Base-by-base conservation (phyloP, 2,888 invertebrate species). In the Chrysolina haemoptera region DNA sequence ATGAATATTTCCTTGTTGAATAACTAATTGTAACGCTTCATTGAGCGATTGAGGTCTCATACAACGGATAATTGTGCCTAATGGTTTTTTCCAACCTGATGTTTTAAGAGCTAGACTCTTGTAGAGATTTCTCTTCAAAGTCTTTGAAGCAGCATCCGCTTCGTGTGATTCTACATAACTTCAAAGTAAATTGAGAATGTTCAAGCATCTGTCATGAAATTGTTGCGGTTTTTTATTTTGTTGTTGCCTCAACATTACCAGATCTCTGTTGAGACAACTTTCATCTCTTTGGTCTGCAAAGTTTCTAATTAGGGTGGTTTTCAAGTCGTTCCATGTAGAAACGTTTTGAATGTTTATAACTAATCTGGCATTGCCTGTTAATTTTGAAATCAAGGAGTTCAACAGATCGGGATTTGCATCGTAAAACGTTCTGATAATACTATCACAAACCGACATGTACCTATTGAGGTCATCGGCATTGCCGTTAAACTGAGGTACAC, bases 201-300 rank as follows among this genome's bases (percentile, higher is more conserved):
- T 43, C 50, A 74, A 46, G 55, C 59, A 62, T 41, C 70, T 55
- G 27, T 79, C 75, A 59, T 71, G 74, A 63, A 77, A 79, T 71
- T 79, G 67, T 73, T 78, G 75, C n/a, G 76, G 76, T 43, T 64
- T 75, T 69, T 77, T 78, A 48, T 74, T 62, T 22, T 55, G 22
- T 64, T 48, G 40, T 73, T 79, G 78, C 65, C 66, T 68, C 46
- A 78, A 8, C 68, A 75, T n/a, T n/a, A 76, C 70, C 18, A 78
- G 59, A 70, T 78, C n/a, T n/a, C n/a, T n/a, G n/a, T n/a, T n/a
- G n/a, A n/a, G n/a, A n/a, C n/a, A n/a, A n/a, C 65, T 67, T 62
- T 79, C 77, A 53, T 77, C 73, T 16, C 76, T 66, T 50, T 74
- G 74, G 65, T 79, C 72, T 35, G 76, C 68, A 48, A 35, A 35